These are phyloP conservation scores for Aleiodes testaceus DNA, from an alignment of 2,888 invertebrate genomes.

Conservation along the genomic window DNA sequence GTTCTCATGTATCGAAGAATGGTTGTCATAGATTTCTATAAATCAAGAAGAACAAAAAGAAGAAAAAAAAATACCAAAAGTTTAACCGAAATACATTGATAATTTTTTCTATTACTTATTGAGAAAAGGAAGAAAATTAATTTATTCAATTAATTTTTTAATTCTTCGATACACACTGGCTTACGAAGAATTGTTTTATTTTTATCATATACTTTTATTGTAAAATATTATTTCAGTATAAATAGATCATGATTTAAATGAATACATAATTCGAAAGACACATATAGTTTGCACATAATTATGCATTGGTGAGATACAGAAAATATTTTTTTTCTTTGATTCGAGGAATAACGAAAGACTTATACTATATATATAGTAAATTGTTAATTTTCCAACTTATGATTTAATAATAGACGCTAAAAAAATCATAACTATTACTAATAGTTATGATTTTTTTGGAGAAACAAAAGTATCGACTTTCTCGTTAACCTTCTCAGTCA, in stretches of 20 bases:
- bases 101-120: neutral
- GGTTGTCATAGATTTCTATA: neutral
- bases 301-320: conserved; percentile 52
- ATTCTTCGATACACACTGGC: conserved; percentile 53
- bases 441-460: neutral
- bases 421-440: too few species aligned
- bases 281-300: conserved; percentile 55
- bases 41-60: too few species aligned
- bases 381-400: neutral
- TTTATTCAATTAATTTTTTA: neutral
- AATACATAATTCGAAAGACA: conserved; percentile 61
- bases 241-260: conserved; percentile 63
- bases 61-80: too few species aligned
- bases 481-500: too few species aligned
- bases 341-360: conserved; percentile 15
- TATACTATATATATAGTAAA: neutral
- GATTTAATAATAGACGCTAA: too few species aligned
- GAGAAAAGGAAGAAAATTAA: neutral
- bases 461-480: neutral
- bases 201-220: conserved; percentile 48
- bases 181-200: conserved; percentile 51
- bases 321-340: conserved; percentile 48
- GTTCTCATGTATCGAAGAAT: conserved; percentile 55
- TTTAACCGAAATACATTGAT: too few species aligned
- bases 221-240: conserved; percentile 60